Conservation (phyloP, 2,888 invertebrate genomes). For the Drosophila pullipes region DNA sequence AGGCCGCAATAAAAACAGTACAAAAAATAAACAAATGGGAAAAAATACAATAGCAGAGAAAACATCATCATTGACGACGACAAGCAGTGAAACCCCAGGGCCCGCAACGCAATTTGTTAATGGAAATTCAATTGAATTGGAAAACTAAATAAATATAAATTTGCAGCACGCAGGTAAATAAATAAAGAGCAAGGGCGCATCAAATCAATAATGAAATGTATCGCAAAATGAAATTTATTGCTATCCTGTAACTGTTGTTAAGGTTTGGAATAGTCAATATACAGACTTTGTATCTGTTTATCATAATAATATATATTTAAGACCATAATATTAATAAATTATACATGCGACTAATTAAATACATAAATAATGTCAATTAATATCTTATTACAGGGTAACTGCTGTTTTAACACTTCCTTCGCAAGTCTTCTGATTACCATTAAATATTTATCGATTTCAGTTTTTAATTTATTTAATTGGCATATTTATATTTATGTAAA, state of each 20-base stretch:
- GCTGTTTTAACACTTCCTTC: neutral
- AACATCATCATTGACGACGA: constrained; percentile 25
- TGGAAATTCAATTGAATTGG: constrained; percentile 75
- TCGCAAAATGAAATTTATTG: neutral
- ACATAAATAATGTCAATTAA: neutral
- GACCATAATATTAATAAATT: neutral
- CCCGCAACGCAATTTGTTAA: constrained; percentile 70
- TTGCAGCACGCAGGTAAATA: constrained; percentile 33
- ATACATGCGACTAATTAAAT: neutral
- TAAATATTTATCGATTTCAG: neutral
- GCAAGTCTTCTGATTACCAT: too few species aligned
- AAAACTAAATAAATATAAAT: constrained; percentile 69
- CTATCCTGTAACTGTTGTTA: neutral
- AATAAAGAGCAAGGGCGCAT: constrained; percentile 35
- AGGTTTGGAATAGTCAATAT: neutral
- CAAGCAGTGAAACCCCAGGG: constrained; percentile 14
- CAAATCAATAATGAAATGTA: constrained; percentile 51
- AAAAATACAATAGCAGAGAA: neutral
- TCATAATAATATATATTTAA: neutral
- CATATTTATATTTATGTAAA: constrained; percentile 1
- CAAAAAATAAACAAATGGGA: neutral
- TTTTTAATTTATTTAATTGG: constrained; percentile 11
- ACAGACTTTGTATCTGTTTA: neutral
- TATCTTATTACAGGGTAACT: neutral
- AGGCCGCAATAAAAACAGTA: constrained; percentile 5